These are phyloP conservation scores for Drosophila mojavensis DNA, from an alignment of 1,140 invertebrate species.

Conservation along the genomic window DNA sequence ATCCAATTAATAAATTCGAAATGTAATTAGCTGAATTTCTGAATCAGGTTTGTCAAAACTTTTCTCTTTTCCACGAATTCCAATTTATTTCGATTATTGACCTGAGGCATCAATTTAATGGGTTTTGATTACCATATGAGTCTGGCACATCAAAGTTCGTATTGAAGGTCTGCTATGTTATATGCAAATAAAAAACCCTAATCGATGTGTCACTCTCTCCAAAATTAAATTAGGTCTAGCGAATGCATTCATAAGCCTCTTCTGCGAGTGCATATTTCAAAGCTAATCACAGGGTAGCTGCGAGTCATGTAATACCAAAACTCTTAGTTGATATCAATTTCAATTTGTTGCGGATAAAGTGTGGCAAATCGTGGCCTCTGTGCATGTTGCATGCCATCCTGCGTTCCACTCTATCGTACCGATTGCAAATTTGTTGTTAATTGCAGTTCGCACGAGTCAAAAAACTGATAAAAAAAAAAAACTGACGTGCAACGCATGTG, in stretches of 20 bases:
- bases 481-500: constrained; percentile 33
- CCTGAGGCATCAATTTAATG: neutral
- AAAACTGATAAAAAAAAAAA: constrained; percentile 53
- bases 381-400: constrained; percentile 33
- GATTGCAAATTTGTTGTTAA: constrained; percentile 64
- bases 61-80: neutral
- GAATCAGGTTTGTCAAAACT: neutral
- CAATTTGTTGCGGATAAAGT: constrained; percentile 2
- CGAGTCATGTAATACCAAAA: neutral
- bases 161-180: no score
- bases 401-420: constrained; percentile 10
- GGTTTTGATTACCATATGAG: no score
- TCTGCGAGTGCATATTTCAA: no score
- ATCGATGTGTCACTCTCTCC: no score
- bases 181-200: no score
- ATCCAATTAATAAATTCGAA: neutral
- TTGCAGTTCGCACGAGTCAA: constrained; percentile 50
- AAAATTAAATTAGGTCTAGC: no score
- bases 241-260: no score
- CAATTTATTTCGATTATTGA: neutral
- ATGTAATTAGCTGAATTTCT: neutral
- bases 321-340: constrained; percentile 4
- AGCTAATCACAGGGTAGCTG: neutral
- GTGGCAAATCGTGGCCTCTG: constrained; percentile 17
- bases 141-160: no score